Conservation (phyloP, 1,140 invertebrate genomes). For the Drosophila nigromelanica region DNA sequence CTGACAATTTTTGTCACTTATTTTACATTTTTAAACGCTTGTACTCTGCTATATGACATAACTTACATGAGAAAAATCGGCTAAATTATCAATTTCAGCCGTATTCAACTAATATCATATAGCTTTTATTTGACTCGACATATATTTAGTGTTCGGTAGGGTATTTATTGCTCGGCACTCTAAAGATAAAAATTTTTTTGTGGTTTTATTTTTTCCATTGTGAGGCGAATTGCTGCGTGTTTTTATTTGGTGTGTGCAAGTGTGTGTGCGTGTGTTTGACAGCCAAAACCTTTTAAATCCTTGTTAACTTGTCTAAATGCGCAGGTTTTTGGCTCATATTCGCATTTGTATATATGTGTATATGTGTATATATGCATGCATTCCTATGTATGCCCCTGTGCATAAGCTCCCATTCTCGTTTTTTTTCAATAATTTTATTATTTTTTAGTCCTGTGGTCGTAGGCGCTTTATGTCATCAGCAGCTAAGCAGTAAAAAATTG, state of each 20-base stretch:
- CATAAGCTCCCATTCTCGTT: slow-evolving; percentile 5
- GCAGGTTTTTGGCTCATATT: slow-evolving; percentile 66
- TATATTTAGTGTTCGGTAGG: no score
- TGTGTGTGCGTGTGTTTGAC: slow-evolving; percentile 56
- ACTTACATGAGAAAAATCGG: no score
- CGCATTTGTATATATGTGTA: slow-evolving; percentile 24
- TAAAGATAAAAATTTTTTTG: no score
- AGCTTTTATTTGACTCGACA: no score
- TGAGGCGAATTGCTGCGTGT: slow-evolving; percentile 63
- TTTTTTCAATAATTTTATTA: slow-evolving; percentile 37
- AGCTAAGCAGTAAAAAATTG: slow-evolving; percentile 72
- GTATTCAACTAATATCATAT: no score
- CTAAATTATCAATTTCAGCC: no score
- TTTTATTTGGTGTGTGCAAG: slow-evolving; percentile 32
- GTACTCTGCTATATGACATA: no score
- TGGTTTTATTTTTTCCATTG: slow-evolving; percentile 60
- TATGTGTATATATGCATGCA: slow-evolving; percentile 18
- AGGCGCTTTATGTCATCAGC: slow-evolving; percentile 69
- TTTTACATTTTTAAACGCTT: slow-evolving; percentile 18
- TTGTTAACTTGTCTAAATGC: slow-evolving; percentile 80
- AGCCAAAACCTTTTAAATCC: slow-evolving; percentile 83
- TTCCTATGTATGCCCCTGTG: slow-evolving; percentile 9
- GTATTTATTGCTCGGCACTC: slow-evolving; percentile 26
- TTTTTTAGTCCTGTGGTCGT: slow-evolving; percentile 32
- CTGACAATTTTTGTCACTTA: slow-evolving; percentile 49